phyloP scores from a whole-genome alignment of 2,113 vertebrate genomes.

The Trochalopteron elliotii region DNA sequence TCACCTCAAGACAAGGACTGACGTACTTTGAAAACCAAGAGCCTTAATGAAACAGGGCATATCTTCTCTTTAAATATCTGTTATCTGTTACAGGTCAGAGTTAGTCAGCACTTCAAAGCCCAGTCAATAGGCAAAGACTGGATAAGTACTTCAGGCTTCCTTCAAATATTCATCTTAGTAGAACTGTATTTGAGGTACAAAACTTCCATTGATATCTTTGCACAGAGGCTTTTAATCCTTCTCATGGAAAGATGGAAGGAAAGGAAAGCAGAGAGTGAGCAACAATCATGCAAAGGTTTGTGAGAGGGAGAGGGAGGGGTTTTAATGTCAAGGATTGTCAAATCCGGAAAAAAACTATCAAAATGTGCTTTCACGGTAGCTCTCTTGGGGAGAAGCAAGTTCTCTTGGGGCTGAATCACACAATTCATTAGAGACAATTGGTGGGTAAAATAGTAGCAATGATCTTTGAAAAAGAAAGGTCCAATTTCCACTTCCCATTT shows the following conservation, averaged over 20 bases:
- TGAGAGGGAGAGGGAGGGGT: not conserved
- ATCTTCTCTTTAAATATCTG: not conserved
- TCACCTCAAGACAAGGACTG: not conserved
- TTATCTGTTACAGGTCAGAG: not conserved
- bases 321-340: not conserved
- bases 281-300: not conserved
- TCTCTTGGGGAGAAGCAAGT: not conserved
- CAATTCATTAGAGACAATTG: not conserved
- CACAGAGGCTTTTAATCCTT: not conserved
- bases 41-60: not conserved
- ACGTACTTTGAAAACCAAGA: not conserved
- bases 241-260: not conserved
- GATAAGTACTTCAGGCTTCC: not conserved
- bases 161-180: not conserved
- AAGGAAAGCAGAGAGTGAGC: not conserved
- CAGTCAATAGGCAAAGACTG: not conserved
- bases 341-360: not conserved
- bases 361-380: not conserved
- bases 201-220: not conserved
- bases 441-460: not conserved
- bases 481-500: constrained; percentile 21
- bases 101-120: not conserved
- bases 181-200: not conserved
- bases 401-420: not conserved
- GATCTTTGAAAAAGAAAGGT: not conserved